Conservation (phyloP, 1,140 invertebrate genomes). For the Atta colombica region DNA sequence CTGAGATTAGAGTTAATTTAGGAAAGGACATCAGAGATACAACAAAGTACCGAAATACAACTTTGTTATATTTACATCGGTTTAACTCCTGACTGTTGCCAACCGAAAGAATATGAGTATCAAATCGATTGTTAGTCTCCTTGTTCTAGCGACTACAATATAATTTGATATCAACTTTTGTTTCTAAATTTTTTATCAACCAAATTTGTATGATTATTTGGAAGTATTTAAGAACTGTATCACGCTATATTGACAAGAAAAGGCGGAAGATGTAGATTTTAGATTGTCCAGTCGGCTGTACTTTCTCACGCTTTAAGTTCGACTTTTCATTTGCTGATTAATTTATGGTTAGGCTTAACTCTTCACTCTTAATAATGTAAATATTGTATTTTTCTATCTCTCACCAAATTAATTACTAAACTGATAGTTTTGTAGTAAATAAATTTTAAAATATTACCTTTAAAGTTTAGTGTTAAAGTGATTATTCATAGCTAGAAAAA, state of each 20-base stretch:
- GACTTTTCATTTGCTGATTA: no score
- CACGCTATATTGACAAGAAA: background rate
- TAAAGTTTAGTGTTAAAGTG: no score
- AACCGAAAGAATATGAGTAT: background rate
- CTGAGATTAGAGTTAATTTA: no score
- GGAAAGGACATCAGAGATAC: no score
- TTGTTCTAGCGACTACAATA: background rate
- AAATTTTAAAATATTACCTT: no score
- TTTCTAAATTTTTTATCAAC: background rate
- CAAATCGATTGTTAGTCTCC: background rate
- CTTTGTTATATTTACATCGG: background rate
- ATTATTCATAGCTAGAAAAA: no score
- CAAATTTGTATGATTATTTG: background rate
- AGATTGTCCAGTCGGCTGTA: background rate
- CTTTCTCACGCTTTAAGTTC: background rate
- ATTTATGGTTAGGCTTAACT: no score
- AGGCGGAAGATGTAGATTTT: background rate
- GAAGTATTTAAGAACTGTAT: background rate
- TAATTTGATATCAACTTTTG: conserved; percentile 10
- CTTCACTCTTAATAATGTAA: no score
- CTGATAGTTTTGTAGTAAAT: no score
- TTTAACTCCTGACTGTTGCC: background rate
- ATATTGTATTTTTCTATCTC: no score
- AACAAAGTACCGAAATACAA: background rate
- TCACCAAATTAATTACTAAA: no score